Conservation (phyloP, 2,888 invertebrate genomes). For the Notocelia uddmanniana region DNA sequence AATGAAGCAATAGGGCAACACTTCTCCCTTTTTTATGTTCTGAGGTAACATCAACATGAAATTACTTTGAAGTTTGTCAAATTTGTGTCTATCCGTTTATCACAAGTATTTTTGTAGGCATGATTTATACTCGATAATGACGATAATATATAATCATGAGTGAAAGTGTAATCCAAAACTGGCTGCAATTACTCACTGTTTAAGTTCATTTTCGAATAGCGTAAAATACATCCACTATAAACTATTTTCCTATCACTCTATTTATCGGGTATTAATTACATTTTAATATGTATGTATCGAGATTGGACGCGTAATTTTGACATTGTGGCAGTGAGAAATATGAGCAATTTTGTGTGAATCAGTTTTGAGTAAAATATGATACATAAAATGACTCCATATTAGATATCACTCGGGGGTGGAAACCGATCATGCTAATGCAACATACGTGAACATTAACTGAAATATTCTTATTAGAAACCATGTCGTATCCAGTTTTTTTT, state of each 20-base stretch:
- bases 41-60: too few relatives aligned
- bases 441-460: neutral
- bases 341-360: slow-evolving; percentile 1
- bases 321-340: slow-evolving; percentile 7
- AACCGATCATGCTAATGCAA: neutral
- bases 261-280: slow-evolving; percentile 33
- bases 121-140: too few relatives aligned
- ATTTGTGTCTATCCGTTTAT: too few relatives aligned
- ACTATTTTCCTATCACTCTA: slow-evolving; percentile 22
- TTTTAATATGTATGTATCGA: slow-evolving; percentile 35
- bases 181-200: neutral
- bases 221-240: neutral
- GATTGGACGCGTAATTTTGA: slow-evolving; percentile 13
- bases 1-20: too few relatives aligned
- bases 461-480: too few relatives aligned
- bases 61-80: too few relatives aligned
- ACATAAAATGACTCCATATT: neutral
- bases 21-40: too few relatives aligned
- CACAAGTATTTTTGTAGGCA: too few relatives aligned
- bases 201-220: slow-evolving; percentile 3
- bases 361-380: neutral
- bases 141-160: too few relatives aligned
- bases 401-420: neutral
- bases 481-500: too few relatives aligned
- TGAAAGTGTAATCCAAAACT: too few relatives aligned